Percentiles rank a stretch among this genome's conserved stretches.
Conservation (phyloP, 2,113 vertebrate genomes). For the Balaenoptera acutorostrata region DNA sequence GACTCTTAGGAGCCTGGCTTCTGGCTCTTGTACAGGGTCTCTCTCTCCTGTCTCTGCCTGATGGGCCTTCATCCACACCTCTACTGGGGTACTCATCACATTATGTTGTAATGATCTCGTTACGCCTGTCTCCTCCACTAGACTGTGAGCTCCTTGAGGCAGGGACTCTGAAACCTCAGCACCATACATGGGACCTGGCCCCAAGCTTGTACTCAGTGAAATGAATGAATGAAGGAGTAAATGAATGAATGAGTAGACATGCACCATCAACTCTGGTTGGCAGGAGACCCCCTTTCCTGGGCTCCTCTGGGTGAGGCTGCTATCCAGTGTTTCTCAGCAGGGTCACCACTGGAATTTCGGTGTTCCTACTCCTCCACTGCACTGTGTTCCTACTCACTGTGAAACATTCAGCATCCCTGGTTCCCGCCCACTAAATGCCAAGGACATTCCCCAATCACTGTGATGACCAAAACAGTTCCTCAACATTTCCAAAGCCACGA, state of each 20-base stretch:
- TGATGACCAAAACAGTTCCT: neutral
- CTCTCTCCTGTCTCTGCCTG: neutral
- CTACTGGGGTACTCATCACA: neutral
- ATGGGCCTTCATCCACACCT: neutral
- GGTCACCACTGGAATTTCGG: neutral
- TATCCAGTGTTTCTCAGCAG: neutral
- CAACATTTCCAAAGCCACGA: neutral
- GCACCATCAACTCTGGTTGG: neutral
- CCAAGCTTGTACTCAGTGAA: neutral
- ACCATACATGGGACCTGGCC: neutral
- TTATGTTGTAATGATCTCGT: neutral
- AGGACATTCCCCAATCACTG: neutral
- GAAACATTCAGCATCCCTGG: neutral
- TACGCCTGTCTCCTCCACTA: neutral
- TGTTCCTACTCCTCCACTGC: neutral
- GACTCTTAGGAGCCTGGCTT: neutral
- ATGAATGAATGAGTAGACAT: neutral
- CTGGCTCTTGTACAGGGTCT: neutral
- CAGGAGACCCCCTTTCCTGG: neutral
- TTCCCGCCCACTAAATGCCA: neutral
- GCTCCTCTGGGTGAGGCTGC: neutral
- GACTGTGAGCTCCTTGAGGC: neutral
- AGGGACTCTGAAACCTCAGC: neutral
- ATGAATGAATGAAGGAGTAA: neutral
- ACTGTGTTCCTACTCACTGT: neutral